These are phyloP conservation scores for Phrynocephalus guinanensis DNA, from an alignment of 2,797 vertebrate genomes.

Conservation along the genomic window DNA sequence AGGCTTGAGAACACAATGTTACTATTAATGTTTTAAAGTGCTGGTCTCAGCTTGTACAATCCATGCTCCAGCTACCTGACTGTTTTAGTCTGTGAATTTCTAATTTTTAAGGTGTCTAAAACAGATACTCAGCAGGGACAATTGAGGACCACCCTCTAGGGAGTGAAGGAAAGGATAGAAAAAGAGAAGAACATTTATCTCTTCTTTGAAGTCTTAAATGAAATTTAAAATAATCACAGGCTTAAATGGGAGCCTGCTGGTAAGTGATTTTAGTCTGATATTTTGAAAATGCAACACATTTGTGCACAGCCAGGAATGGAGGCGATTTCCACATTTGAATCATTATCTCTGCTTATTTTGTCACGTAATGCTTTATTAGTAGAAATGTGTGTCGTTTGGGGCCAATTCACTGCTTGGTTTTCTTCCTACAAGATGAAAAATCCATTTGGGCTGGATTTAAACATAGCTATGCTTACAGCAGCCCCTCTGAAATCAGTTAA, in stretches of 20 bases:
- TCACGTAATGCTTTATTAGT: not conserved
- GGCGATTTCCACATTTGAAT: slow-evolving; percentile 33
- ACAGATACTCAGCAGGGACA: not conserved
- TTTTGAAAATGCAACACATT: slow-evolving; percentile 29
- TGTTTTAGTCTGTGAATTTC: not conserved
- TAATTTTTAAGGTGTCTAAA: not conserved
- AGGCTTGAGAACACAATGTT: not conserved
- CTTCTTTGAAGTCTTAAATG: not conserved
- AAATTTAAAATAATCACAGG: slow-evolving; percentile 17
- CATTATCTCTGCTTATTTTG: slow-evolving; percentile 39
- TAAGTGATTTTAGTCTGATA: slow-evolving; percentile 40
- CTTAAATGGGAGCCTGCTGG: not conserved
- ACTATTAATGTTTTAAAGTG: not conserved
- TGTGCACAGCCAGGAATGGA: slow-evolving; percentile 17
- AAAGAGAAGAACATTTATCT: not conserved
- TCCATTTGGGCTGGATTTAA: not conserved
- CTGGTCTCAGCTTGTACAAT: not conserved
- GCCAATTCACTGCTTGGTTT: not conserved
- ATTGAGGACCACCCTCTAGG: not conserved
- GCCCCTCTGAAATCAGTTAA: not conserved
- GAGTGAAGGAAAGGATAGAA: not conserved
- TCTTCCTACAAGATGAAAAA: not conserved
- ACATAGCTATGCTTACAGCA: not conserved
- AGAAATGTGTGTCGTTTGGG: not conserved
- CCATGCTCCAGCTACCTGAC: not conserved